phyloP scores from a whole-genome alignment of 2,797 vertebrate species.

The Cossypha dichroa region DNA sequence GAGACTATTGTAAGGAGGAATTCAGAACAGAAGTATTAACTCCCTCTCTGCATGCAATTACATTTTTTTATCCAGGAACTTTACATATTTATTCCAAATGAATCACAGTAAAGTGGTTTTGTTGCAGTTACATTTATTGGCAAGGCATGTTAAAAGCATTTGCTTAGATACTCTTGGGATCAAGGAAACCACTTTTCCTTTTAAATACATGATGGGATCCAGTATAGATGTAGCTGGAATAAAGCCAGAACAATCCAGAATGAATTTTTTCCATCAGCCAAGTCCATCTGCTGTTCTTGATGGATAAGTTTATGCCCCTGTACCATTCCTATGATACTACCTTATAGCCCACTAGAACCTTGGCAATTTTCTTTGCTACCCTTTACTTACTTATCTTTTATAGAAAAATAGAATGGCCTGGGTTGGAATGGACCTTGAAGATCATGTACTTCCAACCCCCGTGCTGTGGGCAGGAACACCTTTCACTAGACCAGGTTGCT shows the following conservation, averaged over 20 bases:
- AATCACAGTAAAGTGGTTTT: neutral
- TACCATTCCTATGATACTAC: neutral
- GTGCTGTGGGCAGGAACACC: neutral
- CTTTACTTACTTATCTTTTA: neutral
- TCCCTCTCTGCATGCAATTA: neutral
- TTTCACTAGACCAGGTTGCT: neutral
- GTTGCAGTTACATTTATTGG: neutral
- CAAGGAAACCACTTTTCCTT: neutral
- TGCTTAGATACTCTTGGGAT: neutral
- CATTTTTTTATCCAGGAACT: neutral
- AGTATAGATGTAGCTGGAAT: neutral
- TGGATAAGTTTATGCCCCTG: neutral
- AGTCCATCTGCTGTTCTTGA: neutral
- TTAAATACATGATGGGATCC: neutral
- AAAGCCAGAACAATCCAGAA: neutral
- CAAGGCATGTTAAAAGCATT: neutral
- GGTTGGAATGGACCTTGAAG: neutral
- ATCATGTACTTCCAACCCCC: neutral
- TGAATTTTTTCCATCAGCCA: neutral
- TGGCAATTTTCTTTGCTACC: neutral
- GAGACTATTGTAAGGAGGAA: neutral
- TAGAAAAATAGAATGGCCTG: neutral
- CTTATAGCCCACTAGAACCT: neutral
- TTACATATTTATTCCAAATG: neutral
- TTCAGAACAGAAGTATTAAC: neutral